A percentile compares a stretch with the other conserved stretches of the same genome.
phyloP scores from a whole-genome alignment of 2,888 invertebrate genomes.

The Pseudococcus jackbeardsleyi region DNA sequence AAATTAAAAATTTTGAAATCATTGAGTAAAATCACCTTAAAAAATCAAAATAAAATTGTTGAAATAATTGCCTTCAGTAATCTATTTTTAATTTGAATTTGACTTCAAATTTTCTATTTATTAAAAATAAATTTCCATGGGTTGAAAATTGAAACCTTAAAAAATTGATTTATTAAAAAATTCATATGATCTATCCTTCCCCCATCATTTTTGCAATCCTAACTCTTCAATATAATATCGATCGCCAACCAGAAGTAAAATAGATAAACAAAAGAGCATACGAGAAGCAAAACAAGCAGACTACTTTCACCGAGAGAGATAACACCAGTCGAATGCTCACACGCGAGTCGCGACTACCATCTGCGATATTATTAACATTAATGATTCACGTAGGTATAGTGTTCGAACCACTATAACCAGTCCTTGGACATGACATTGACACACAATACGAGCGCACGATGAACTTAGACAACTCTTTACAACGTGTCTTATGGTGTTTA shows the following conservation, averaged over 20 bases:
- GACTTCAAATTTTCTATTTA: no score
- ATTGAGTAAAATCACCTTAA: no score
- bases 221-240: no score
- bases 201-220: neutral
- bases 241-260: slow-evolving; percentile 38
- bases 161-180: neutral
- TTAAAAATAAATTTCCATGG: no score
- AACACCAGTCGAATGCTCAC: slow-evolving; percentile 30
- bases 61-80: no score
- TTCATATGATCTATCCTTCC: neutral
- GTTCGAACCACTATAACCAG: slow-evolving; percentile 29
- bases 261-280: slow-evolving; percentile 23
- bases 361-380: slow-evolving; percentile 53
- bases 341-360: slow-evolving; percentile 47
- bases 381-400: slow-evolving; percentile 49
- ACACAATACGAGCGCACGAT: slow-evolving; percentile 25
- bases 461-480: slow-evolving; percentile 30
- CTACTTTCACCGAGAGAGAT: slow-evolving; percentile 59
- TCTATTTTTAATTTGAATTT: no score
- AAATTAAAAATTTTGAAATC: no score
- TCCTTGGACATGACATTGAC: slow-evolving; percentile 63
- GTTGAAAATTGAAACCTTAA: no score
- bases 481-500: slow-evolving; percentile 20
- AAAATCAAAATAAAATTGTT: no score
- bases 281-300: neutral